Evolutionary conservation across 2,113 vertebrate species (phyloP), one percentile per base, ranked within the genome.

Genomic region (Xyrauchen texanus): DNA sequence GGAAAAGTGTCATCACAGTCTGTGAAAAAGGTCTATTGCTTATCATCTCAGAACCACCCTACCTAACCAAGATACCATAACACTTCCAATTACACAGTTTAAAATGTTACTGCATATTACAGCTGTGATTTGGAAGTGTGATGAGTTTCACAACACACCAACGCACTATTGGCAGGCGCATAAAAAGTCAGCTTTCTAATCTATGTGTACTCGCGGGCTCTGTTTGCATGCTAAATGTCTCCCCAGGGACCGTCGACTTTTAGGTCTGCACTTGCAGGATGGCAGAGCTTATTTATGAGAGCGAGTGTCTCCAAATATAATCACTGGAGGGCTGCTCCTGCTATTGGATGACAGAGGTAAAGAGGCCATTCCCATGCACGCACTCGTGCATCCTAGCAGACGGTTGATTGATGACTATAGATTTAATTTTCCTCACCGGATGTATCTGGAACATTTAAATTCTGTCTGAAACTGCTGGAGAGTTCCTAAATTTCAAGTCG

Each of bases 221-320:
- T 51, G 79, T 78, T 78, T 64, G 76, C 69, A 21, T 7, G 61
- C 62, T 65, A 79, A 85, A 85, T 60, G 78, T 82, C 61, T 80
- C 81, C 80, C 71, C 9, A 16, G 73, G 76, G 80, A 73, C 34
- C 9, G 10, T 46, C 46, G 80, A 62, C 64, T 77, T 80, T 77
- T 68, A 72, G 51, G 55, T 68, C n/a, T n/a, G 63, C 51, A 57
- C 77, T 80, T 77, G 81, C 81, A 72, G 77, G 45, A 77, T 80
- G 77, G 65, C 81, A 78, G 60, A 73, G 55, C 70, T 83, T 85
- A 83, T 85, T 85, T 83, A 81, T 66, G 81, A 83, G 78, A 64
- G 58, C 49, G 34, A 49, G 68, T 49, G 70, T 78, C 68, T 75
- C 69, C 21, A 68, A 65, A 72, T 68, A 52, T 81, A 84, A 81